Base-by-base conservation (phyloP, 2,888 invertebrate species). In the Catocala nupta region DNA sequence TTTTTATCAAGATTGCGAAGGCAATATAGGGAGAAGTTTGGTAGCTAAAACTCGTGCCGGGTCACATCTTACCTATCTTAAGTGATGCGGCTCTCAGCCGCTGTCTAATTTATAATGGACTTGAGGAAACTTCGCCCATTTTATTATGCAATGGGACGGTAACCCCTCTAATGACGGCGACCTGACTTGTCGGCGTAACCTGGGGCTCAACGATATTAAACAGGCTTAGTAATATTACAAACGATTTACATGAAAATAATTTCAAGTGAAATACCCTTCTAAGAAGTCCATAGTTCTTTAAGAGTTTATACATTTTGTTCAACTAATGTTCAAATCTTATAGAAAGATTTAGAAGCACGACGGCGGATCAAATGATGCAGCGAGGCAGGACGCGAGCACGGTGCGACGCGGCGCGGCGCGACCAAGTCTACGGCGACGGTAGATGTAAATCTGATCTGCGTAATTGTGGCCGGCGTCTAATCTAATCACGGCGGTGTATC, bases 61-160 rank as follows among this genome's bases (percentile, higher is more conserved):
- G 93, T 92, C 93, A 91, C 90, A 92, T 92, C 90, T 88, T 92
- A 92, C 93, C 93, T 92, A 93, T 92, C 93, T 93, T 90, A 93
- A 93, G 91, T 91, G 93, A 93, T 92, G 93, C 92, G 92, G 89
- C 89, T 89, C 91, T 92, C 91, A 77, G 77, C 77, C 92, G 89
- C 90, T 91, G 93, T 93, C 93, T 94, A 93, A 94, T 94, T 94
- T 93, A 93, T 94, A 94, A 93, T 94, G 93, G 94, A 93, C 93
- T 94, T 93, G 90, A 87, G 92, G 89, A 92, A 94, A 93, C 93
- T 94, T 94, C 81, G 90, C 84, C 91, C 93, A 94, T 94, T 94
- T 94, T 94, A 94, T 93, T 93, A 94, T 93, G 93, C 93, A 93
- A 92, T 93, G 93, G 91, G 91, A 90, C 85, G 91, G 93, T 90